Conservation (phyloP, 2,797 vertebrate species). For the Acrossocheilus wenchowensis region DNA sequence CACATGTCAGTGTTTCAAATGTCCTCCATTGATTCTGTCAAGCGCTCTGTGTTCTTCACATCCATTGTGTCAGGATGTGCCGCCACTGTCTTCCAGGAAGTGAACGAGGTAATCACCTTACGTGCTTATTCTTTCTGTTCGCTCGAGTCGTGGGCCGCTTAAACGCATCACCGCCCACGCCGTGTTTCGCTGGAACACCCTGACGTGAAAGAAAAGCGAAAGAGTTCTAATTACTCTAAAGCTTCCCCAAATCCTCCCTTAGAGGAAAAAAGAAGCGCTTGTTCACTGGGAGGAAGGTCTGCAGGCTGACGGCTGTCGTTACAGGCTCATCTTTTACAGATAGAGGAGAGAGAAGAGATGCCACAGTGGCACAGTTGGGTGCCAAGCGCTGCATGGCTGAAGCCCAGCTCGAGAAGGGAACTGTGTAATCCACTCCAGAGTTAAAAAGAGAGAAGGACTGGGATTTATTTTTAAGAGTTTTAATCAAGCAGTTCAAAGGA, state of each 20-base stretch:
- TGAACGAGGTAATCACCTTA: conserved; percentile 41
- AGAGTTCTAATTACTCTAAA: conserved; percentile 68
- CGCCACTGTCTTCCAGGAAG: conserved; percentile 23
- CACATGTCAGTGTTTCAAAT: conserved; percentile 36
- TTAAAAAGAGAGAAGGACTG: conserved; percentile 32
- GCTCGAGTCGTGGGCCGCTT: conserved; percentile 58
- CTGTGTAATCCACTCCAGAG: conserved; percentile 51
- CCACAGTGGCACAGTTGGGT: conserved; percentile 63
- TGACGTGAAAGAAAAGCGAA: conserved; percentile 60
- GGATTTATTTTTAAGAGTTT: conserved; percentile 47
- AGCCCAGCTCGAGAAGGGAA: conserved; percentile 61
- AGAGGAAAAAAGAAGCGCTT: conserved; percentile 52
- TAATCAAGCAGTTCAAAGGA: conserved; percentile 43
- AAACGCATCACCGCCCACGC: conserved; percentile 60
- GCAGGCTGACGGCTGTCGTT: conserved; percentile 69
- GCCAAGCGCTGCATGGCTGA: conserved; percentile 60
- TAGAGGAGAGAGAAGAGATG: conserved; percentile 63
- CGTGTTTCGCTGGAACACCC: conserved; percentile 55
- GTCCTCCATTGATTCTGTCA: conserved; percentile 23
- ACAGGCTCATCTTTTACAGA: conserved; percentile 64
- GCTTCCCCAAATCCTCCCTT: conserved; percentile 67
- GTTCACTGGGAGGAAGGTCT: conserved; percentile 57
- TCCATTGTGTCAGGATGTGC: conserved; percentile 36
- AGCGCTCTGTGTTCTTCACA: conserved; percentile 13
- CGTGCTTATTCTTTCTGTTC: conserved; percentile 41